Evolutionary conservation across 2,113 vertebrate genomes (phyloP).

Genomic region (Oreochromis tanganicae): DNA sequence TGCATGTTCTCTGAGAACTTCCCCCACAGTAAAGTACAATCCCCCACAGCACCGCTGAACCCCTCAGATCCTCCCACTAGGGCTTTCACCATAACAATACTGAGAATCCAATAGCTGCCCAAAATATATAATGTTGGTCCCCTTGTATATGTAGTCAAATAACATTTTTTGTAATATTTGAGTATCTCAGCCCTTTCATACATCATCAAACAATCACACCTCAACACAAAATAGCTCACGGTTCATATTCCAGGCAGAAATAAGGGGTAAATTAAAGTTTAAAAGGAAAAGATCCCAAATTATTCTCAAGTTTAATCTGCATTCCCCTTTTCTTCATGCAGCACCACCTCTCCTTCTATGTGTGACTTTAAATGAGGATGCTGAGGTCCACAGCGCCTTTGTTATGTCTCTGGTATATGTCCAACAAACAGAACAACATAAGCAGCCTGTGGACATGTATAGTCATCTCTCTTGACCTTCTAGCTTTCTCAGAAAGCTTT

Average conservation of each 20-base stretch:
- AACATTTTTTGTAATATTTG: not conserved
- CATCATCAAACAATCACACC: not conserved
- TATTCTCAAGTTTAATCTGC: not conserved
- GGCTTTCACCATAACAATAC: not conserved
- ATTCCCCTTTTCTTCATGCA: not conserved
- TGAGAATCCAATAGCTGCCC: not conserved
- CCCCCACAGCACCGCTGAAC: constrained; percentile 11
- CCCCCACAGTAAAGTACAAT: constrained; percentile 5
- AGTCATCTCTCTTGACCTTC: not conserved
- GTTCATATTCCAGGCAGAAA: not conserved
- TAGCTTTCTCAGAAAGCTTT: not conserved
- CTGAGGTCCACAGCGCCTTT: not conserved
- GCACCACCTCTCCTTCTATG: not conserved
- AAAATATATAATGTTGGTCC: not conserved
- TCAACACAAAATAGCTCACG: not conserved
- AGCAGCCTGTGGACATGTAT: not conserved
- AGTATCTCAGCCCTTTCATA: not conserved
- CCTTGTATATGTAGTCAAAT: constrained; percentile 1
- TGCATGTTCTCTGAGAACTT: constrained; percentile 34
- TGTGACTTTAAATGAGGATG: not conserved
- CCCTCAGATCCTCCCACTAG: constrained; percentile 49
- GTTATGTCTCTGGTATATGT: not conserved
- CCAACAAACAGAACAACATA: not conserved
- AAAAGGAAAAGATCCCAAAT: not conserved
- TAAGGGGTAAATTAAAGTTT: not conserved